Evolutionary conservation across 1,140 invertebrate species (phyloP).

Genomic region (Hypothenemus hampei): DNA sequence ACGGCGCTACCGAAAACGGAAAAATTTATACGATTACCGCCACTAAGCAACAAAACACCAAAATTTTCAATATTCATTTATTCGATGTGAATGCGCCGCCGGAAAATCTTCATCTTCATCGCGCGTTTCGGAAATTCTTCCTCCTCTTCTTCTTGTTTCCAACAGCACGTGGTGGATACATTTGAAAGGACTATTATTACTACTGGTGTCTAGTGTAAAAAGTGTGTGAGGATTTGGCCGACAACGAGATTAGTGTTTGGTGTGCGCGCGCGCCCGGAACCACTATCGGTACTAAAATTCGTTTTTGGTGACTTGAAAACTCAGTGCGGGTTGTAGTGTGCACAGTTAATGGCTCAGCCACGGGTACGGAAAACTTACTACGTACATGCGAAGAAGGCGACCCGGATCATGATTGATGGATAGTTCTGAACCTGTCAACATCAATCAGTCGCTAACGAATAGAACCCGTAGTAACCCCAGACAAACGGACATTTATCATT

Average conservation of each 20-base stretch:
- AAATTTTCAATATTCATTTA: too few species aligned
- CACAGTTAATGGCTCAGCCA: slow-evolving; percentile 62
- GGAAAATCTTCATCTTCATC: slow-evolving; percentile 28
- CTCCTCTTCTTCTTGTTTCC: too few species aligned
- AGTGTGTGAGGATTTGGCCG: slow-evolving; percentile 45
- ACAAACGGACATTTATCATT: slow-evolving; percentile 26
- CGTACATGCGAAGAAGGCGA: slow-evolving; percentile 26
- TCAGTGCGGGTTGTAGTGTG: slow-evolving; percentile 53
- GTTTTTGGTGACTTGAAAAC: slow-evolving; percentile 42
- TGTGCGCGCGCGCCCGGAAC: too few species aligned
- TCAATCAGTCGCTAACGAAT: slow-evolving; percentile 30
- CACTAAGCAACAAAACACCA: too few species aligned
- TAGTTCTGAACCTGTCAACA: slow-evolving; percentile 20
- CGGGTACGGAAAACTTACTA: slow-evolving; percentile 50
- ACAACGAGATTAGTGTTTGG: too few species aligned
- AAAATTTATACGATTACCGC: slow-evolving; percentile 32
- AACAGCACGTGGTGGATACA: slow-evolving; percentile 33
- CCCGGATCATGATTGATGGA: slow-evolving; percentile 28
- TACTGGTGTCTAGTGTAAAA: slow-evolving; percentile 30
- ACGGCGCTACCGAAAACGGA: slow-evolving; percentile 34
- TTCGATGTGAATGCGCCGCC: slow-evolving; percentile 35
- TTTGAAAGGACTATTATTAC: too few species aligned
- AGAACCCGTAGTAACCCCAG: too few species aligned
- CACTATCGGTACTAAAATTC: too few species aligned
- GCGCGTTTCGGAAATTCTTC: too few species aligned